Percentiles rank a stretch among this genome's conserved stretches.
phyloP scores from a whole-genome alignment of 2,113 vertebrate genomes.

The Periophthalmodon schlosseri region DNA sequence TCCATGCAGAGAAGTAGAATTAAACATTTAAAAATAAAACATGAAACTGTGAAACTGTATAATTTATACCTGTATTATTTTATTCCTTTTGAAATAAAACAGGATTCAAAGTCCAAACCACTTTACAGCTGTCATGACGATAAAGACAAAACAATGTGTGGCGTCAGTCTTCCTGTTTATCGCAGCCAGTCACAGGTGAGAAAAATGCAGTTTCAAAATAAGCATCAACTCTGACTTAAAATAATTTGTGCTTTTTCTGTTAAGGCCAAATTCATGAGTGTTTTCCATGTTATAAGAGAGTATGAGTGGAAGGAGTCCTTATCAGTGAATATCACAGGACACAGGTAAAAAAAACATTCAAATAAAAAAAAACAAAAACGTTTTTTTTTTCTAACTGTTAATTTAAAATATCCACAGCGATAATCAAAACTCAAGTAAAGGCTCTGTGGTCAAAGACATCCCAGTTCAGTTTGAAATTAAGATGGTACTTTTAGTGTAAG shows the following conservation, averaged over 20 bases:
- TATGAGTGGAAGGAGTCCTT: constrained; percentile 63
- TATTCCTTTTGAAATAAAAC: constrained; percentile 10
- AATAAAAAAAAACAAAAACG: neutral
- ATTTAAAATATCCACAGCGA: constrained; percentile 53
- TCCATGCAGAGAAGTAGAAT: too few relatives aligned
- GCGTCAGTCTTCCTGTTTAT: constrained; percentile 71
- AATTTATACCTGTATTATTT: neutral
- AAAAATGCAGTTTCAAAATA: neutral
- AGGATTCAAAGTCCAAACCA: constrained; percentile 46
- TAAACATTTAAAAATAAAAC: too few relatives aligned
- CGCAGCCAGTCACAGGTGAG: constrained; percentile 62
- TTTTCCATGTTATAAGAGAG: constrained; percentile 36
- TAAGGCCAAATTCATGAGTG: constrained; percentile 56
- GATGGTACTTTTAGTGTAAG: constrained; percentile 68
- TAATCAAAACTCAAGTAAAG: constrained; percentile 55
- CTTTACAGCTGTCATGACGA: constrained; percentile 48
- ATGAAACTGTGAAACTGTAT: neutral
- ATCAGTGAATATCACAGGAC: constrained; percentile 52
- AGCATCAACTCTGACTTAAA: neutral
- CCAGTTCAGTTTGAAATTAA: constrained; percentile 65
- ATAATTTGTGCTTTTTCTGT: neutral
- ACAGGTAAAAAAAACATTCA: constrained; percentile 61
- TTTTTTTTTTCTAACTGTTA: constrained; percentile 1
- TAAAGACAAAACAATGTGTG: constrained; percentile 59
- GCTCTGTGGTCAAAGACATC: constrained; percentile 40